Evolutionary conservation across 2,888 invertebrate species (phyloP).

Genomic region (Ferrisia virgata): DNA sequence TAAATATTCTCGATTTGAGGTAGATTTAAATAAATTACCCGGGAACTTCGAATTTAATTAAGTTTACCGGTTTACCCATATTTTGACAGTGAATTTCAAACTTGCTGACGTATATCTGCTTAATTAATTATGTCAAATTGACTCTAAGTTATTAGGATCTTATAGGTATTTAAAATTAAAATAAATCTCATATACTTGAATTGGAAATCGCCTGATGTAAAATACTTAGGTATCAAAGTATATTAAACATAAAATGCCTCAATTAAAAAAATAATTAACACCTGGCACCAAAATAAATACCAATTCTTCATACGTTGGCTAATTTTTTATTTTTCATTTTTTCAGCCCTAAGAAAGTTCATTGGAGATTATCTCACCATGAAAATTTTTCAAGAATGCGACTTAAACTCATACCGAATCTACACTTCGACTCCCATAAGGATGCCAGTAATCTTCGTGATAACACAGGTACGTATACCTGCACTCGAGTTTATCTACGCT

Average conservation of each 20-base stretch:
- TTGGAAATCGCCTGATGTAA: not conserved
- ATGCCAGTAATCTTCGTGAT: conserved; percentile 62
- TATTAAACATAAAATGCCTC: not conserved
- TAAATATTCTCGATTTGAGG: too few species aligned
- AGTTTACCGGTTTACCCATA: not conserved
- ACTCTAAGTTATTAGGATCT: not conserved
- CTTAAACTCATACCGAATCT: conserved; percentile 60
- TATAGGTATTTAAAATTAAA: not conserved
- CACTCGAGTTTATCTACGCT: too few species aligned
- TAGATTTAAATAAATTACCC: too few species aligned
- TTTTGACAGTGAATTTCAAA: not conserved
- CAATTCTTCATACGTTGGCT: not conserved
- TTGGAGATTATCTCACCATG: conserved; percentile 63
- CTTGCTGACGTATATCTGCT: not conserved
- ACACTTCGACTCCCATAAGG: conserved; percentile 60
- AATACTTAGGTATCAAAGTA: too few species aligned
- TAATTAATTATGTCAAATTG: not conserved
- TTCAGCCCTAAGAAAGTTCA: conserved; percentile 54
- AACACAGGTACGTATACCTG: conserved; percentile 56
- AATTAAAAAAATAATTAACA: not conserved
- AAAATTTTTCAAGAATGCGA: conserved; percentile 63
- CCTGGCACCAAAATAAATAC: not conserved
- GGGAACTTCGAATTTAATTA: too few species aligned
- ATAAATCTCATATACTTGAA: not conserved
- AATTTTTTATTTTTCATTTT: not conserved